Evolutionary conservation across 2,888 invertebrate species (phyloP), one percentile per base, ranked within the genome.

Genomic region (Disparrhopalites patrizii): DNA sequence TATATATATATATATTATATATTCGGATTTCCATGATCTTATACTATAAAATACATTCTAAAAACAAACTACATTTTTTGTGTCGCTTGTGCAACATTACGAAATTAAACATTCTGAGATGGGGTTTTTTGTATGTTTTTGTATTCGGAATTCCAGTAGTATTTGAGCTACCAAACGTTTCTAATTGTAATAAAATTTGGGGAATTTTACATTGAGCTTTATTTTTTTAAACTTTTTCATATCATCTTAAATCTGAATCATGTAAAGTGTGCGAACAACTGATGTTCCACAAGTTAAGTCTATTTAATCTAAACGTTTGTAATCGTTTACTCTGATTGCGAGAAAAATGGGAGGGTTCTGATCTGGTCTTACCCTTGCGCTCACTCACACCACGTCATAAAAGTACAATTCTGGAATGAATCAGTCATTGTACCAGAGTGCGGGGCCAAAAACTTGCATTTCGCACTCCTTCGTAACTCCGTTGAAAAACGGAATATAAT

Each of bases 361-460:
- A 5, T n/a, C 7, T 47, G 47, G 47, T 47, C 23, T 61, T 51
- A 52, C 52, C 50, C 61, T 15, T 33, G 33, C 61, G 33, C 51
- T 61, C 61, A 33, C 36, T 36, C 61, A 31, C 50, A 50, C 47
- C 23, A 8, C 52, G n/a, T 52, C 27, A 51, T 25, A 61, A 50
- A 61, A 61, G 61, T 61, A 61, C 61, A 51, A 51, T 61, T 36
- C 27, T 61, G 61, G 61, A 61, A 61, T 61, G 61, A 50, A 52
- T 61, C 61, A 61, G 61, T 61, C 61, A 38, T 27, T 40, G 43
- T 43, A 57, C 43, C 40, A 57, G 60, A 50, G 60, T 43, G 33
- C 47, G 30, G 30, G 50, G 60, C 28, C 20, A 30, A 18, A 47
- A 60, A 60, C 18, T 33, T 60, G 60, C 31, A 50, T 60, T n/a